Percentiles rank a stretch among this genome's conserved stretches.
These are phyloP conservation scores for Baccha elongata DNA, from an alignment of 2,888 invertebrate genomes.

Conservation along the genomic window DNA sequence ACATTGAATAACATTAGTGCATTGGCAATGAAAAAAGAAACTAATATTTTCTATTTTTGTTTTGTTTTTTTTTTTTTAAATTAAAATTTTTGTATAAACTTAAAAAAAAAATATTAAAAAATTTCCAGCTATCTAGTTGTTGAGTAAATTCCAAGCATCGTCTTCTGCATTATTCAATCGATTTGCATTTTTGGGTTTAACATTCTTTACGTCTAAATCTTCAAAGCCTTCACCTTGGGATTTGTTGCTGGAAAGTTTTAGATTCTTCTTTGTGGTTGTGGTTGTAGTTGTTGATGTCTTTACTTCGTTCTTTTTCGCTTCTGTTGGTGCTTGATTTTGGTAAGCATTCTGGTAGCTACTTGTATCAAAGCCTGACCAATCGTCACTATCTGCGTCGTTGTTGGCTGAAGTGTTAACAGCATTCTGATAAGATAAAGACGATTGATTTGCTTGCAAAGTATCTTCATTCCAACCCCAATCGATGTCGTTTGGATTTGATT, in stretches of 20 bases:
- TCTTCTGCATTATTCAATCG: constrained; percentile 84
- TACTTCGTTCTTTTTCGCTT: constrained; percentile 30
- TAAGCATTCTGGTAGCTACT: constrained; percentile 79
- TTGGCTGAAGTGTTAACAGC: constrained; percentile 45
- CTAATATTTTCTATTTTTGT: constrained; percentile 29
- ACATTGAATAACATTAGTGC: constrained; percentile 22
- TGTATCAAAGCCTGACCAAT: constrained; percentile 81
- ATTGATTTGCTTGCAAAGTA: constrained; percentile 76
- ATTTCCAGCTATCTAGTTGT: constrained; percentile 82
- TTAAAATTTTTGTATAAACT: constrained; percentile 44
- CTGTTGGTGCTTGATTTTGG: constrained; percentile 72
- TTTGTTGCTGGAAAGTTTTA: constrained; percentile 77
- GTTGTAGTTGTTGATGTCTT: constrained; percentile 37
- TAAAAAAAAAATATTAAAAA: constrained; percentile 15
- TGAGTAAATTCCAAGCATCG: constrained; percentile 85
- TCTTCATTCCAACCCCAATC: constrained; percentile 81
- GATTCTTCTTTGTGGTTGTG: constrained; percentile 75
- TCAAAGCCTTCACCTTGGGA: constrained; percentile 80
- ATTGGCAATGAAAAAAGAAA: constrained; percentile 47
- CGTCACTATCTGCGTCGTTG: constrained; percentile 75
- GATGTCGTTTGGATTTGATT: constrained; percentile 76
- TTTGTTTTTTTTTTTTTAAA: constrained; percentile 29
- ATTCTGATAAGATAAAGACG: constrained; percentile 66
- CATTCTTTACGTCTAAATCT: constrained; percentile 80
- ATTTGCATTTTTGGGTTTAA: constrained; percentile 76